Evolutionary conservation across 92 coral and sea anemone species (phyloP).

Genomic region (Zoanthus solanderi): DNA sequence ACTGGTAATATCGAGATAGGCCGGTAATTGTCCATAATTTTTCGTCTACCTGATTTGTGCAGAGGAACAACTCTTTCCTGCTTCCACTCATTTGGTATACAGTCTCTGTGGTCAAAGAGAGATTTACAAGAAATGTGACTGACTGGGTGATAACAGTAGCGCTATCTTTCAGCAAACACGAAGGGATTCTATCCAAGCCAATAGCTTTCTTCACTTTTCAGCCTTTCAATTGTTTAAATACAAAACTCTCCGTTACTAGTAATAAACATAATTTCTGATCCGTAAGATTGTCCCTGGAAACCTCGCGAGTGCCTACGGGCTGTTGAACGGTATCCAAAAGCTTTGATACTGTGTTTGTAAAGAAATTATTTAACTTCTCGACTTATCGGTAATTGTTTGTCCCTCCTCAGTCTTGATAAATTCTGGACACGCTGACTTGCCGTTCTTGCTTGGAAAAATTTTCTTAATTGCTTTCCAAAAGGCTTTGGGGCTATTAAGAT

Average conservation of each 20-base stretch:
- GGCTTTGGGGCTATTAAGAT: slow-evolving; percentile 45
- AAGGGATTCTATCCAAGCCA: slow-evolving; percentile 30
- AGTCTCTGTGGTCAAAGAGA: slow-evolving; percentile 36
- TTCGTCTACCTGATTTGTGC: slow-evolving; percentile 35
- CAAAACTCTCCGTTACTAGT: slow-evolving; percentile 27
- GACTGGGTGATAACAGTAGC: not conserved
- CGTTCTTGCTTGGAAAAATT: slow-evolving; percentile 32
- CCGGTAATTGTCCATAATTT: slow-evolving; percentile 43
- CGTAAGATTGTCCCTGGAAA: slow-evolving; percentile 13
- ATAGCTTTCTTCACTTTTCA: slow-evolving; percentile 28
- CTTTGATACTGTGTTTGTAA: slow-evolving; percentile 30
- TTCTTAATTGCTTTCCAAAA: slow-evolving; percentile 42
- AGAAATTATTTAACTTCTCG: slow-evolving; percentile 29
- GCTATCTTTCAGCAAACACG: slow-evolving; percentile 29
- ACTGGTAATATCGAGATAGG: slow-evolving; percentile 41
- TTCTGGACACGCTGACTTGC: slow-evolving; percentile 32
- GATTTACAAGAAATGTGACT: not conserved
- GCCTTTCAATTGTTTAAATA: slow-evolving; percentile 13
- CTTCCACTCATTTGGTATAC: slow-evolving; percentile 13
- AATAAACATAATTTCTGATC: slow-evolving; percentile 20
- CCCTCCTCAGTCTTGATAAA: slow-evolving; percentile 25
- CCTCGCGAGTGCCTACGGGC: slow-evolving; percentile 4
- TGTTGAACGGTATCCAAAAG: slow-evolving; percentile 30
- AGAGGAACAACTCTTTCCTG: slow-evolving; percentile 35
- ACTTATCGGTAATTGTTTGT: slow-evolving; percentile 5